A percentile compares a stretch with the other conserved stretches of the same genome.
Evolutionary conservation across 2,888 invertebrate genomes (phyloP).

Genomic region (Cephus rjabovi): DNA sequence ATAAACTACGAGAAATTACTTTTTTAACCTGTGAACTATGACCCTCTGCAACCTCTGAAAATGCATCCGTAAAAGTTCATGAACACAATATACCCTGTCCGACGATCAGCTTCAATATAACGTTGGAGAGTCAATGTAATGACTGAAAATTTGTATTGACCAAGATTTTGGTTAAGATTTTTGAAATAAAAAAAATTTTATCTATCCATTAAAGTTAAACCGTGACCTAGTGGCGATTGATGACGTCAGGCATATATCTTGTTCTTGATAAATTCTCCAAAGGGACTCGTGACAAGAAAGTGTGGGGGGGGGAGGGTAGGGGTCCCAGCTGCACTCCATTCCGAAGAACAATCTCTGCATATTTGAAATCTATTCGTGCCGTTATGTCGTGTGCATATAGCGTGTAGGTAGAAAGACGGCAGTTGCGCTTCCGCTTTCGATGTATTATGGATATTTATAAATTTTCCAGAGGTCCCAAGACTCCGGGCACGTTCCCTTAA

Average conservation of each 20-base stretch:
- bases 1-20: not conserved
- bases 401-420: not conserved
- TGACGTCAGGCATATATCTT: not conserved
- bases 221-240: not conserved
- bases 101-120: not conserved
- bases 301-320: not conserved
- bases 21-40: not conserved
- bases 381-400: constrained; percentile 18
- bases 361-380: constrained; percentile 57
- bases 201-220: not conserved
- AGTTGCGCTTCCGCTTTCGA: constrained; percentile 31
- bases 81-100: not conserved
- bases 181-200: not conserved
- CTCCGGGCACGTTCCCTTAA: constrained; percentile 22
- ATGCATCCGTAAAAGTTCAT: too few relatives aligned
- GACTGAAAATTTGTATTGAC: not conserved
- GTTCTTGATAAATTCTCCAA: constrained; percentile 13
- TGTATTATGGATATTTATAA: constrained; percentile 58
- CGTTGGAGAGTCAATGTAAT: not conserved
- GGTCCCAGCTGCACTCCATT: constrained; percentile 57
- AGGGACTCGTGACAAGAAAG: constrained; percentile 8
- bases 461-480: constrained; percentile 41
- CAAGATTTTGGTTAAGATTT: too few relatives aligned
- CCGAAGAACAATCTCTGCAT: constrained; percentile 59
- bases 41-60: not conserved